Evolutionary conservation across 35 echinoderm and acorn worm genomes (phyloP).

Genomic region (Lytechinus variegatus): DNA sequence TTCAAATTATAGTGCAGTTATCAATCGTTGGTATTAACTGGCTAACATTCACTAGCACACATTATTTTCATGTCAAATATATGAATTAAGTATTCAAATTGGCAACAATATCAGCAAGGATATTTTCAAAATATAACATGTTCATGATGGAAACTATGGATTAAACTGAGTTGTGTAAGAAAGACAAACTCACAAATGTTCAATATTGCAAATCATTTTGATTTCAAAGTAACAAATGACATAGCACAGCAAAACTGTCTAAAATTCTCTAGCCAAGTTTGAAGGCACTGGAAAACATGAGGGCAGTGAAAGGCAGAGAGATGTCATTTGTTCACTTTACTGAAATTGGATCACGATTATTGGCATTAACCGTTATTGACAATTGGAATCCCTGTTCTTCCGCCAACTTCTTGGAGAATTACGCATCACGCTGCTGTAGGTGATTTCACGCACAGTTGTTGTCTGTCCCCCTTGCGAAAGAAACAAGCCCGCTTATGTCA

Average conservation of each 20-base stretch:
- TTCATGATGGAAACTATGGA: not conserved
- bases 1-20: too few species aligned
- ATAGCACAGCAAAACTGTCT: not conserved
- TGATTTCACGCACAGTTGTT: constrained; percentile 9
- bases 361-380: not conserved
- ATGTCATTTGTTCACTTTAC: constrained; percentile 28
- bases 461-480: constrained; percentile 22
- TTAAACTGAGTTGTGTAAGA: not conserved
- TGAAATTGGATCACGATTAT: constrained; percentile 46
- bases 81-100: not conserved
- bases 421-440: constrained; percentile 12
- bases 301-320: not conserved
- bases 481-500: constrained; percentile 8
- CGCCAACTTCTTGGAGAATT: constrained; percentile 2
- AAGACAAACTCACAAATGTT: not conserved
- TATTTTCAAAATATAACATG: not conserved
- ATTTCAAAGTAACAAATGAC: not conserved
- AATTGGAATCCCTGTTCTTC: constrained; percentile 32
- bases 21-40: too few species aligned
- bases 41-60: too few species aligned
- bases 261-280: not conserved
- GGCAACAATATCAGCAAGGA: not conserved
- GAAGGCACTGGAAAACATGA: not conserved
- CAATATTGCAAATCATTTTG: not conserved
- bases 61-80: too few species aligned